These are phyloP conservation scores for Notothenia coriiceps DNA, from an alignment of 2,113 vertebrate species.

Conservation along the genomic window DNA sequence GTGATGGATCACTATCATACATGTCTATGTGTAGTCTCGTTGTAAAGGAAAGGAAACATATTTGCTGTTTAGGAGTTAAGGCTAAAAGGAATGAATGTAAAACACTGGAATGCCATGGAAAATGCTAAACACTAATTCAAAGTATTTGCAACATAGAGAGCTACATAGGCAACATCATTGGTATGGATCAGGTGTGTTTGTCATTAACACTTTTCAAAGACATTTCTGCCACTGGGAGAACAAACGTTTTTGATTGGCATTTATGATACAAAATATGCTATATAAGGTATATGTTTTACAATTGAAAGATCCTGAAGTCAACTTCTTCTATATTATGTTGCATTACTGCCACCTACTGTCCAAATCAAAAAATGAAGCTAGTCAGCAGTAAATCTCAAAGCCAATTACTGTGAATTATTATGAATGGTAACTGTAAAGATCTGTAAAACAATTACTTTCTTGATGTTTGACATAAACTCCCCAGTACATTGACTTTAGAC, in stretches of 20 bases:
- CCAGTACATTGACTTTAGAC: not conserved
- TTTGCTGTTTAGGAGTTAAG: too few relatives aligned
- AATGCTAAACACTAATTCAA: not conserved
- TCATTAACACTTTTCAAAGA: too few relatives aligned
- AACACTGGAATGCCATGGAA: not conserved
- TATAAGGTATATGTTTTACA: too few relatives aligned
- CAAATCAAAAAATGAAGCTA: not conserved
- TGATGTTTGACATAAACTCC: not conserved
- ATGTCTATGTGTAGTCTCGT: not conserved
- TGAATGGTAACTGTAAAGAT: not conserved
- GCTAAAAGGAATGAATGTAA: not conserved
- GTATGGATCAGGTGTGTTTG: too few relatives aligned
- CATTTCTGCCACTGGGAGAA: too few relatives aligned
- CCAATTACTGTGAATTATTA: not conserved
- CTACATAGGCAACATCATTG: too few relatives aligned
- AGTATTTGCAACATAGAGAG: not conserved
- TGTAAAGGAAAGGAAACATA: not conserved
- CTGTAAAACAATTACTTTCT: not conserved
- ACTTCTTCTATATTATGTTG: not conserved
- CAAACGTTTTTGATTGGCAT: too few relatives aligned
- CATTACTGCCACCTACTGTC: conserved; percentile 53
- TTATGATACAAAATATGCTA: too few relatives aligned
- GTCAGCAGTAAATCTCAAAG: not conserved
- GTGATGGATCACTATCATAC: too few relatives aligned
- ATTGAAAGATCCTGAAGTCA: too few relatives aligned